phyloP scores from a whole-genome alignment of 2,113 vertebrate species.

The Erythrocebus patas region DNA sequence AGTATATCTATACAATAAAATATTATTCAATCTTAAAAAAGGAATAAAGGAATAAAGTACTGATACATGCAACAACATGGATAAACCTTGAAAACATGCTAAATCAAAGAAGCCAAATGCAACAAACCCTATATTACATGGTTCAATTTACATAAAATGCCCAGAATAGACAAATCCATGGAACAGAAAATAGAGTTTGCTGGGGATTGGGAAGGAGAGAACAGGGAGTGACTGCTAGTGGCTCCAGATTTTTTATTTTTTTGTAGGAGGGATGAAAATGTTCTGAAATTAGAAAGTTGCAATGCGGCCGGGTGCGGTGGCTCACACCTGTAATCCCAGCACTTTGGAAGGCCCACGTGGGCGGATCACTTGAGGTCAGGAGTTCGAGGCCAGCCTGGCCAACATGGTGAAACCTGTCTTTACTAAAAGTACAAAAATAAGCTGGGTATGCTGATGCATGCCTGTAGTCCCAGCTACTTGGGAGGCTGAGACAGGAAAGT shows the following conservation, averaged over 20 bases:
- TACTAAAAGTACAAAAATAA: too few species aligned
- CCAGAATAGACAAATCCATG: neutral
- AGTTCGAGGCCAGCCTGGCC: too few species aligned
- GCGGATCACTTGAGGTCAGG: too few species aligned
- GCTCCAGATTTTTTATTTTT: neutral
- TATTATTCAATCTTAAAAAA: slow-evolving; percentile 14
- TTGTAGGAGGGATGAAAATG: neutral
- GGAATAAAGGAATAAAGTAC: neutral
- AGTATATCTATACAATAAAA: neutral
- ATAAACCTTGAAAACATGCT: neutral
- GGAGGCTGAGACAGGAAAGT: too few species aligned
- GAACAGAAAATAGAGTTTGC: neutral
- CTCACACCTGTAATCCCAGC: too few species aligned
- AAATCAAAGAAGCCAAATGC: neutral
- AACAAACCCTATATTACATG: neutral
- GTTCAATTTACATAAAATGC: neutral
- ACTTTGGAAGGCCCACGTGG: too few species aligned
- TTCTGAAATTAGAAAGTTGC: neutral
- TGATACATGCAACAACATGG: neutral
- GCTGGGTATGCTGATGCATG: too few species aligned
- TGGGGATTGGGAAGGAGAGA: neutral
- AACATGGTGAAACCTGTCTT: too few species aligned
- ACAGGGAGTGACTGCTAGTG: neutral
- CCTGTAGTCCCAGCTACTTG: too few species aligned
- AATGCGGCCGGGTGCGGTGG: too few species aligned